phyloP scores from a whole-genome alignment of 2,888 invertebrate genomes.

The Empis stercorea region DNA sequence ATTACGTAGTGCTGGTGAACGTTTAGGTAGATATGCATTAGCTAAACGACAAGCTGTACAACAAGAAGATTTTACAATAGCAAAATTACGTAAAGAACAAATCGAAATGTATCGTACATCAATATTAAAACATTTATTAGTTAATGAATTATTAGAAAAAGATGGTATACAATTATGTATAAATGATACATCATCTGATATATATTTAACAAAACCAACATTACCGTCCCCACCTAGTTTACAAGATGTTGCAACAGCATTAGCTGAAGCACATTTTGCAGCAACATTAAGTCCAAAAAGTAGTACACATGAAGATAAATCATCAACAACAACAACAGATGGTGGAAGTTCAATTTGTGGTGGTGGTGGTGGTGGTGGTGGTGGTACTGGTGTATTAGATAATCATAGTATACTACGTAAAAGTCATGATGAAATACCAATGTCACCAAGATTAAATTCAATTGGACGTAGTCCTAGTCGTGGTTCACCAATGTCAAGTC shows the following conservation, averaged over 20 bases:
- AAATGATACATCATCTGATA: slow-evolving; percentile 31
- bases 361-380: slow-evolving; percentile 6
- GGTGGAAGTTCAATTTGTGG: slow-evolving; percentile 19
- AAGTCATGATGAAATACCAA: slow-evolving; percentile 32
- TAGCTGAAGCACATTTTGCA: slow-evolving; percentile 26
- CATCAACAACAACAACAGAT: slow-evolving; percentile 25
- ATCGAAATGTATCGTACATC: slow-evolving; percentile 72
- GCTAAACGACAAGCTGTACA: slow-evolving; percentile 88
- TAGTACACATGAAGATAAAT: slow-evolving; percentile 24
- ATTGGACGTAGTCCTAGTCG: slow-evolving; percentile 30
- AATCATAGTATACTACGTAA: slow-evolving; percentile 22
- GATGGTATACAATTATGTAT: slow-evolving; percentile 45
- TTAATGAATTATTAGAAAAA: slow-evolving; percentile 66
- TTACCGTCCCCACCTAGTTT: slow-evolving; percentile 34
- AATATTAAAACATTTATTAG: slow-evolving; percentile 58
- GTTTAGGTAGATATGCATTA: slow-evolving; percentile 78
- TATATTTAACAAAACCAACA: slow-evolving; percentile 32
- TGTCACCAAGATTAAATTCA: slow-evolving; percentile 27
- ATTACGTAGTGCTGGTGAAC: slow-evolving; percentile 73
- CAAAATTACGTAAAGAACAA: slow-evolving; percentile 75
- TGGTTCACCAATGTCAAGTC: slow-evolving; percentile 42
- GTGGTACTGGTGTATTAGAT: background rate
- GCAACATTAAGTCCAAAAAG: slow-evolving; percentile 26
- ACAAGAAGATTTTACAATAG: slow-evolving; percentile 84
- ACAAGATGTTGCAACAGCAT: slow-evolving; percentile 33